Evolutionary conservation across 2,113 vertebrate genomes (phyloP).

Genomic region (Bubo scandiacus): DNA sequence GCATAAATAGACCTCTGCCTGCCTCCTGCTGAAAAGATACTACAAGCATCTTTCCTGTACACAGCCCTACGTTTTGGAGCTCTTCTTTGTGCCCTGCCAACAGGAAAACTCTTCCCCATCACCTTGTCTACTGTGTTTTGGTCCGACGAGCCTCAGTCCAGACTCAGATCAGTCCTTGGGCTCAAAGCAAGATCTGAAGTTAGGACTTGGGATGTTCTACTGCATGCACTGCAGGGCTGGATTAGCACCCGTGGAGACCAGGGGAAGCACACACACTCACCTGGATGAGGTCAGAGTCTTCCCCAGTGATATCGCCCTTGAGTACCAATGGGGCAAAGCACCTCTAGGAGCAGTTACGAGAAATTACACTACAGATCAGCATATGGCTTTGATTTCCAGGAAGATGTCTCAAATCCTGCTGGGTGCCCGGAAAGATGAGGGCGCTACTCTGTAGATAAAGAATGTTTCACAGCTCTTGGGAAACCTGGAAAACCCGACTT

Average conservation of each 20-base stretch:
- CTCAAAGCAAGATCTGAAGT: neutral
- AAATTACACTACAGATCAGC: neutral
- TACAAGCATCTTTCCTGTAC: neutral
- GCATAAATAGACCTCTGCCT: neutral
- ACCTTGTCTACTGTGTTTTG: neutral
- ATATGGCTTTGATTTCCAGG: neutral
- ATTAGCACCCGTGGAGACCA: neutral
- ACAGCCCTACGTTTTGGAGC: neutral
- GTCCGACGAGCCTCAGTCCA: neutral
- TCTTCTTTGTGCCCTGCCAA: neutral
- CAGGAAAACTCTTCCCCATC: neutral
- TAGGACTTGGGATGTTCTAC: neutral
- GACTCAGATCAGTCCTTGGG: neutral
- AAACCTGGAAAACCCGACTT: neutral
- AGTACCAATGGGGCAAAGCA: neutral
- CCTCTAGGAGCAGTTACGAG: neutral
- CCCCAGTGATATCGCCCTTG: neutral
- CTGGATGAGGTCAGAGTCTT: neutral
- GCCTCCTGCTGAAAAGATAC: neutral
- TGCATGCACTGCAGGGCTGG: fast-evolving
- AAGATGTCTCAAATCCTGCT: neutral
- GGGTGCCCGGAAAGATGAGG: neutral
- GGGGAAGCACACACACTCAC: neutral
- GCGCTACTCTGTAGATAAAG: neutral
- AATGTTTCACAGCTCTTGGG: neutral